These are phyloP conservation scores for Pleuronectes platessa DNA, from an alignment of 2,113 vertebrate species.

Conservation along the genomic window DNA sequence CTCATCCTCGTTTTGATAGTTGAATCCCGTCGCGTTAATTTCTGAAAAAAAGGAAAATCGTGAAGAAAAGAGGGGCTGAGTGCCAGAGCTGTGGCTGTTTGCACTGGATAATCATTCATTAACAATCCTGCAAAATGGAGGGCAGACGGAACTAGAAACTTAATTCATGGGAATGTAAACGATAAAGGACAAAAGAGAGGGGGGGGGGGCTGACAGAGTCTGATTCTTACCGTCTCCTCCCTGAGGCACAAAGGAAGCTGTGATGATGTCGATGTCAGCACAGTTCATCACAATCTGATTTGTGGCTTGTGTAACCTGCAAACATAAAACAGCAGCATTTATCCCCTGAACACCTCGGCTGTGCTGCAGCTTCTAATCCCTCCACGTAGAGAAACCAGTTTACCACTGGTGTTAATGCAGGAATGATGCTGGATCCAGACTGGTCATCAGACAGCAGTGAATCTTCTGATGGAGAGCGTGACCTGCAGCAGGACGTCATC, in stretches of 20 bases:
- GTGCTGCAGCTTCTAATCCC: no score
- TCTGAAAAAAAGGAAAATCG: slow-evolving; percentile 79
- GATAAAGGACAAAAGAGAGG: no score
- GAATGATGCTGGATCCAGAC: no score
- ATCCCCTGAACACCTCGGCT: background rate
- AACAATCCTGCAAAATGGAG: no score
- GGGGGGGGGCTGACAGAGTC: background rate
- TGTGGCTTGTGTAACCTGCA: slow-evolving; percentile 93
- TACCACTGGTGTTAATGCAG: no score
- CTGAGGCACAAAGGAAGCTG: slow-evolving; percentile 92
- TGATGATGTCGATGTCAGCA: slow-evolving; percentile 99
- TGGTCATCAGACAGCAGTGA: no score
- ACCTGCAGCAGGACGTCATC: no score
- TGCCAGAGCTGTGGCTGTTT: background rate
- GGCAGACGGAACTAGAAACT: no score
- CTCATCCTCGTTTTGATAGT: slow-evolving; percentile 99
- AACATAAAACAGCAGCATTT: slow-evolving; percentile 40
- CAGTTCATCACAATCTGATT: slow-evolving; percentile 99
- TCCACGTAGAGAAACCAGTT: no score
- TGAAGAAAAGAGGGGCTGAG: background rate
- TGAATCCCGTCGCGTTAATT: slow-evolving; percentile 98
- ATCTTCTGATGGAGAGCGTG: no score
- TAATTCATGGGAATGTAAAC: no score
- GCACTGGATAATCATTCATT: background rate
- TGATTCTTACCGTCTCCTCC: slow-evolving; percentile 91